Conservation (phyloP, 1,140 invertebrate species). For the Zaprionus africanus region DNA sequence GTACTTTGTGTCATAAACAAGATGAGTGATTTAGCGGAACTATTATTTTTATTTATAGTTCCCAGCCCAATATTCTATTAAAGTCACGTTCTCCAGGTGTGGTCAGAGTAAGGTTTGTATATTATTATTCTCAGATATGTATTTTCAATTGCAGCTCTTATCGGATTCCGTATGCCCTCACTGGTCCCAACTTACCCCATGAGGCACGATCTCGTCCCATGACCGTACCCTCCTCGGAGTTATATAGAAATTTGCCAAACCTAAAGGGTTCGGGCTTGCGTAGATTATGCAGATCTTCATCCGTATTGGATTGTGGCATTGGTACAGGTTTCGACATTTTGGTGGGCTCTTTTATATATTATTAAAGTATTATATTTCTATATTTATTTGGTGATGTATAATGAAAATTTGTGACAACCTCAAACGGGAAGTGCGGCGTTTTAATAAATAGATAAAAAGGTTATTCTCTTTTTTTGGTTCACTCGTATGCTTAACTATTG, state of each 20-base stretch:
- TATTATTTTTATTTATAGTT: background rate
- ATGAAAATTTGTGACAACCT: slow-evolving; percentile 20
- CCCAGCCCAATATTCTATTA: background rate
- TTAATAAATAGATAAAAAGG: background rate
- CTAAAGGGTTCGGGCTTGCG: slow-evolving; percentile 69
- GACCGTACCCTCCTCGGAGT: slow-evolving; percentile 89
- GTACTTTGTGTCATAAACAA: slow-evolving; percentile 3
- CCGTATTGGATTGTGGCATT: slow-evolving; percentile 64
- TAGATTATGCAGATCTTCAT: slow-evolving; percentile 62
- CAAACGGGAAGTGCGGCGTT: background rate
- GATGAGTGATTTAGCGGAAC: slow-evolving; percentile 12
- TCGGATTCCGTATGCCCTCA: background rate
- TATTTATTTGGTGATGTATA: slow-evolving; percentile 8
- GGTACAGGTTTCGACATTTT: slow-evolving; percentile 79
- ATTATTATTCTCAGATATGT: background rate
- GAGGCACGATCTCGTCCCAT: slow-evolving; percentile 89
- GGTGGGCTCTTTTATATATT: slow-evolving; percentile 39
- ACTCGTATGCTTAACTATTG: background rate
- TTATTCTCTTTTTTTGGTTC: background rate
- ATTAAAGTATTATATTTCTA: slow-evolving; percentile 3
- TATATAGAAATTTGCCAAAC: slow-evolving; percentile 87
- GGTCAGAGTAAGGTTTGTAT: background rate
- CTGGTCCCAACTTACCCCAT: slow-evolving; percentile 87
- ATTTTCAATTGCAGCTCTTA: background rate
- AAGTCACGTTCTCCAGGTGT: slow-evolving; percentile 16